Evolutionary conservation across 2,113 vertebrate species (phyloP).

Genomic region (Caloenas nicobarica): DNA sequence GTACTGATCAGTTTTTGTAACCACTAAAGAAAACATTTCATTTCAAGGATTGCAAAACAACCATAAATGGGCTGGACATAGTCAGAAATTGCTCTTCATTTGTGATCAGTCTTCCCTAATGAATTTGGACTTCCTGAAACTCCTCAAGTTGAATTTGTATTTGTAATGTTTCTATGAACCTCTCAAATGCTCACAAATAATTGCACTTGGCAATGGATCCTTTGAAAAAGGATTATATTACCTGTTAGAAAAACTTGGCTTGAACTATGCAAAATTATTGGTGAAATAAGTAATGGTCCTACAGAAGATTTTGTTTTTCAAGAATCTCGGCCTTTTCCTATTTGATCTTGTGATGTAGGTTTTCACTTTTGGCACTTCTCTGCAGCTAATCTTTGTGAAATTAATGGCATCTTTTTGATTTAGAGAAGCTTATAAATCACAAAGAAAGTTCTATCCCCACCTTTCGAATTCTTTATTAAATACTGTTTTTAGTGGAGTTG

Average conservation of each 20-base stretch:
- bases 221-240: constrained; percentile 80
- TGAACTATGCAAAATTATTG: constrained; percentile 73
- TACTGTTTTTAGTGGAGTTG: background rate
- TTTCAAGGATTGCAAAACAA: constrained; percentile 11
- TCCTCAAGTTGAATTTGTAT: constrained; percentile 35
- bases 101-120: constrained; percentile 49
- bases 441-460: background rate
- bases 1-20: background rate
- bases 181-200: constrained; percentile 66
- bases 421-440: background rate
- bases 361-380: background rate
- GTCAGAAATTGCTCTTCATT: constrained; percentile 71
- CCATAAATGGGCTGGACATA: constrained; percentile 33
- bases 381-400: background rate
- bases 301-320: constrained; percentile 73
- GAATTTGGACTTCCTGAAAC: constrained; percentile 54
- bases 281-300: constrained; percentile 70
- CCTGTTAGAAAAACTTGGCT: constrained; percentile 72
- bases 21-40: constrained; percentile 11
- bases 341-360: constrained; percentile 37
- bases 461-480: background rate
- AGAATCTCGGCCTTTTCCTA: constrained; percentile 55
- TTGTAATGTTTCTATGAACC: constrained; percentile 53
- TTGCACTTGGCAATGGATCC: constrained; percentile 71
- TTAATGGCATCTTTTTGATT: background rate